These are phyloP conservation scores for Trachelus troglodyta DNA, from an alignment of 2,888 invertebrate species.

Conservation along the genomic window DNA sequence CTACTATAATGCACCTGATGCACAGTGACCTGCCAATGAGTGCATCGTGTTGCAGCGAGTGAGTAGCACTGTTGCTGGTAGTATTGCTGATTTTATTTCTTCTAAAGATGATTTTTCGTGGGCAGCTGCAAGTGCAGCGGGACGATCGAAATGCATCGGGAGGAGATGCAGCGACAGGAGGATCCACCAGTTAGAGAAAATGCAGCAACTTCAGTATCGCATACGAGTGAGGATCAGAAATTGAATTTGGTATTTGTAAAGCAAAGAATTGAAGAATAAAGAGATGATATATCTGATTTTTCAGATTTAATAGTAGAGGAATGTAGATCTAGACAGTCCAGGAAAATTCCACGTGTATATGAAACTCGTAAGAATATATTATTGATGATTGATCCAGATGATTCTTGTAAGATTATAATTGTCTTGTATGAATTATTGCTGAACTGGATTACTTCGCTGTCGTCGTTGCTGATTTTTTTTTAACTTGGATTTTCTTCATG, in stretches of 20 bases:
- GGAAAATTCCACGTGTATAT: slow-evolving; percentile 33
- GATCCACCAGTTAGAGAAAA: background rate
- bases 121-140: background rate
- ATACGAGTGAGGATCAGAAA: background rate
- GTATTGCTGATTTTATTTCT: background rate
- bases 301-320: slow-evolving; percentile 32
- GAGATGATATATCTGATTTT: slow-evolving; percentile 19
- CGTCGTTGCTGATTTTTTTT: background rate
- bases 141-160: background rate
- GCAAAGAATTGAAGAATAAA: background rate
- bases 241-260: background rate
- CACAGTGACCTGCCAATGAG: background rate
- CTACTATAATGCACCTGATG: background rate
- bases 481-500: background rate
- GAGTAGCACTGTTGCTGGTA: background rate
- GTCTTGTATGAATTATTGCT: background rate
- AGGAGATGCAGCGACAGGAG: background rate
- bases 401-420: background rate
- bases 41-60: background rate
- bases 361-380: slow-evolving; percentile 37
- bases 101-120: background rate
- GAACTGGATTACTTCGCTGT: background rate
- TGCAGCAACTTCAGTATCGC: background rate
- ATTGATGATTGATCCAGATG: background rate
- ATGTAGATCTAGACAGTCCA: slow-evolving; percentile 27